Conservation (phyloP, 2,113 vertebrate species). For the Poeciliopsis occidentalis region DNA sequence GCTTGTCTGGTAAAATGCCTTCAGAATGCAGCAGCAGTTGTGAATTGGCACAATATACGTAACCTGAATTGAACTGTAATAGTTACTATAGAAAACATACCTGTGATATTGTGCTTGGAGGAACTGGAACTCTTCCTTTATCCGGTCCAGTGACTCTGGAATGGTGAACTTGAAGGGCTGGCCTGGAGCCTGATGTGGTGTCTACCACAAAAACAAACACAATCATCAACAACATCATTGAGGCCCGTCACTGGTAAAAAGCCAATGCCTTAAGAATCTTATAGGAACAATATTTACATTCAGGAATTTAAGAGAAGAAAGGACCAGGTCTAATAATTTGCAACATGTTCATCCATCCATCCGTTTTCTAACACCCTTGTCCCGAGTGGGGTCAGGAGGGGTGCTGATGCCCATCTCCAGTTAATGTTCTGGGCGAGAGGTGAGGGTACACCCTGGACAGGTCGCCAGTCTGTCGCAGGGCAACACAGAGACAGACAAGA, state of each 20-base stretch:
- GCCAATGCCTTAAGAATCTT: background rate
- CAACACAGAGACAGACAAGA: too few relatives aligned
- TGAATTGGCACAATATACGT: background rate
- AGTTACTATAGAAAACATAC: conserved; percentile 56
- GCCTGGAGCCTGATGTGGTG: conserved; percentile 91
- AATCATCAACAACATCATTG: conserved; percentile 49
- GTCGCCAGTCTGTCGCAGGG: too few relatives aligned
- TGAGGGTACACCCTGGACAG: too few relatives aligned
- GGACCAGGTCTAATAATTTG: too few relatives aligned
- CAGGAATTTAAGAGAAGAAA: too few relatives aligned
- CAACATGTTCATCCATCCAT: too few relatives aligned
- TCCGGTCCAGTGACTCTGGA: conserved; percentile 95
- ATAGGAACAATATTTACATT: background rate
- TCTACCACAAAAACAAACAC: conserved; percentile 70
- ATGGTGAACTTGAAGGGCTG: conserved; percentile 98
- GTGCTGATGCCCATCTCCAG: too few relatives aligned
- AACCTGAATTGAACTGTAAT: background rate
- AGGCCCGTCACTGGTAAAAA: conserved; percentile 1
- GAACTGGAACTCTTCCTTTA: conserved; percentile 98
- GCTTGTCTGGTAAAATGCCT: background rate
- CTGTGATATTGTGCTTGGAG: conserved; percentile 97
- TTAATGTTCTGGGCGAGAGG: too few relatives aligned
- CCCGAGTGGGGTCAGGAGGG: too few relatives aligned
- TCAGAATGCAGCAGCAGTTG: background rate
- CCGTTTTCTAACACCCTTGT: too few relatives aligned